Base-by-base conservation (phyloP, 2,888 invertebrate species). In the Crematogaster levior region DNA sequence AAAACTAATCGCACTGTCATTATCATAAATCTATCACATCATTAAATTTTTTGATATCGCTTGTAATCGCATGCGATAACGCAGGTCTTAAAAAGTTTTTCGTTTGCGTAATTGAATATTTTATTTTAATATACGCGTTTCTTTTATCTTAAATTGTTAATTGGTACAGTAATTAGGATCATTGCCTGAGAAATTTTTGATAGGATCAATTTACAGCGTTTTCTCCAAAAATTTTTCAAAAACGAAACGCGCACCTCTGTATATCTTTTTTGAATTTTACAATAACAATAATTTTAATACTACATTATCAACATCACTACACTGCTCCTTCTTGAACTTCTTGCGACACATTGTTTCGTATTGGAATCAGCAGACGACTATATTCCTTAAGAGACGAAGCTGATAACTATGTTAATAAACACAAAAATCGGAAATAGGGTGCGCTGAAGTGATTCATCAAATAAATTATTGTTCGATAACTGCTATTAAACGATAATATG, bases 361-460 rank as follows among this genome's bases (percentile, higher is more conserved):
- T 43, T 63, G 60, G 80, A 83, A 73, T 84, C 80, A 37, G n/a
- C 37, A 72, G 82, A 77, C 79, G 56, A 27, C 12, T 75, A 81
- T 79, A 58, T 75, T 60, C 63, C 66, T 77, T 66, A 73, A 63
- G 74, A 81, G 72, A 30, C 70, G 82, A 84, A 83, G 79, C 85
- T 77, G 34, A 24, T 68, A 61, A 46, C 46, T 56, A 74, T 86
- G 83, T 73, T 82, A 83, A 82, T 84, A 85, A 89, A 86, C 85
- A 61, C 66, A 77, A 66, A 74, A 81, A 72, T 81, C 4, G 74
- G 81, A 75, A 82, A 70, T 40, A 61, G 58, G 75, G 79, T 60
- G 58, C 72, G 24, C 15, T 58, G 30, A 81, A 46, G 56, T 18
- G 21, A 80, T 81, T 80, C 60, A 37, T 61, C 21, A 81, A 72